Conservation (phyloP, 2,113 vertebrate species). For the Gnathonemus echidnorhynchus region DNA sequence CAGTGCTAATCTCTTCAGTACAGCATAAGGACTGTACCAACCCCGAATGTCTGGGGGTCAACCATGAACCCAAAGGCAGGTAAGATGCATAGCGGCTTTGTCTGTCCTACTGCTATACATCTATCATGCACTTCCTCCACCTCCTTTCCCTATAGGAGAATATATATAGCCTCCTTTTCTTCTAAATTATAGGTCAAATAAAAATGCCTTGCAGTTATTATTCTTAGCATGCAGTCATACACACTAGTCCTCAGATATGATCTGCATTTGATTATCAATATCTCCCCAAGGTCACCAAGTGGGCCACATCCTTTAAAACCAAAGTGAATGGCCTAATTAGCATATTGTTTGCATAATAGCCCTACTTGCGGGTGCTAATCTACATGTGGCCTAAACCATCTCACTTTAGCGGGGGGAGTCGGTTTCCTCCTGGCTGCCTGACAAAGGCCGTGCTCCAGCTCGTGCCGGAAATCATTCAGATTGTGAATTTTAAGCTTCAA, state of each 20-base stretch:
- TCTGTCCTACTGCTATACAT: background rate
- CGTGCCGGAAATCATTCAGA: background rate
- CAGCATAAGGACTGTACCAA: background rate
- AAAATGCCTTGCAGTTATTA: background rate
- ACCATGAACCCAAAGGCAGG: background rate
- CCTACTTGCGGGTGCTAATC: conserved; percentile 43
- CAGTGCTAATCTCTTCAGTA: background rate
- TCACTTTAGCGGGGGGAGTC: conserved; percentile 6
- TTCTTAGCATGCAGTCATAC: background rate
- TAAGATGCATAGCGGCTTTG: background rate
- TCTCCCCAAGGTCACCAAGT: conserved; percentile 50
- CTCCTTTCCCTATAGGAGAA: background rate
- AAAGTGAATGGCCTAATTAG: conserved; percentile 56
- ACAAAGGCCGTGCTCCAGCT: background rate
- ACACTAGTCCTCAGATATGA: conserved; percentile 29
- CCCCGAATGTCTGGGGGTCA: background rate
- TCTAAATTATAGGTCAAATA: background rate
- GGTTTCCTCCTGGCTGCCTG: background rate
- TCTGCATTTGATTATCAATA: conserved; percentile 48
- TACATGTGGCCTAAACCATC: conserved; percentile 10
- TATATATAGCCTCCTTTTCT: background rate
- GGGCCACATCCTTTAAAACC: conserved; percentile 45
- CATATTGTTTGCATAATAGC: conserved; percentile 51
- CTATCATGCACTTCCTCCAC: background rate
- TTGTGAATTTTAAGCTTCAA: background rate